A percentile compares a stretch with the other conserved stretches of the same genome.
Conservation (phyloP, 2,797 vertebrate species). For the Toxotes lorentzi region DNA sequence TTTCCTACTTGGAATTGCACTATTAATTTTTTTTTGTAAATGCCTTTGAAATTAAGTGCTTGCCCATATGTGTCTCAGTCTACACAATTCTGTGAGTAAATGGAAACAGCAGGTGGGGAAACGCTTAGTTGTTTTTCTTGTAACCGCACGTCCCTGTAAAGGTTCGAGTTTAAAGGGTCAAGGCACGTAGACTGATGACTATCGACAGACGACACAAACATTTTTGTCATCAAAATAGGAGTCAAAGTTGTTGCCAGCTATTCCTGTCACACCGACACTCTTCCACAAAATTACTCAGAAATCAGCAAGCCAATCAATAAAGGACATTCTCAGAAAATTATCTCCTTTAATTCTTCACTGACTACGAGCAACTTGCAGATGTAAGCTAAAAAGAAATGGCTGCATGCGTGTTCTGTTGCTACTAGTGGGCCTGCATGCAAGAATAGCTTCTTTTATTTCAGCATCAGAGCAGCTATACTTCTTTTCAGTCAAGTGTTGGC, state of each 20-base stretch:
- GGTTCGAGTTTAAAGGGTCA: slow-evolving; percentile 4
- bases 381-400: background rate
- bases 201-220: slow-evolving; percentile 2
- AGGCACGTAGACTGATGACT: slow-evolving; percentile 5
- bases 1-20: background rate
- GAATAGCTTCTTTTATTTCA: background rate
- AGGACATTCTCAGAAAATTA: slow-evolving; percentile 18
- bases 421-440: background rate
- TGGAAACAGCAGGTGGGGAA: background rate
- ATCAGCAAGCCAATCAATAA: slow-evolving; percentile 13
- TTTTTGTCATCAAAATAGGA: slow-evolving; percentile 27
- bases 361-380: background rate
- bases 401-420: background rate
- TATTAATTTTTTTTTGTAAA: background rate
- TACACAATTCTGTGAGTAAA: background rate
- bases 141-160: background rate
- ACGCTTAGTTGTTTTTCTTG: background rate
- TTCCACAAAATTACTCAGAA: slow-evolving; percentile 30
- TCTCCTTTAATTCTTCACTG: background rate
- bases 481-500: background rate
- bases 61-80: background rate
- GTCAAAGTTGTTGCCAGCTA: slow-evolving; percentile 24
- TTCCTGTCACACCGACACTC: slow-evolving; percentile 5
- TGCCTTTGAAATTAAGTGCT: background rate
- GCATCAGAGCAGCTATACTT: background rate